These are phyloP conservation scores for Hirtodrosophila trivittata DNA, from an alignment of 2,888 invertebrate genomes.

Conservation along the genomic window DNA sequence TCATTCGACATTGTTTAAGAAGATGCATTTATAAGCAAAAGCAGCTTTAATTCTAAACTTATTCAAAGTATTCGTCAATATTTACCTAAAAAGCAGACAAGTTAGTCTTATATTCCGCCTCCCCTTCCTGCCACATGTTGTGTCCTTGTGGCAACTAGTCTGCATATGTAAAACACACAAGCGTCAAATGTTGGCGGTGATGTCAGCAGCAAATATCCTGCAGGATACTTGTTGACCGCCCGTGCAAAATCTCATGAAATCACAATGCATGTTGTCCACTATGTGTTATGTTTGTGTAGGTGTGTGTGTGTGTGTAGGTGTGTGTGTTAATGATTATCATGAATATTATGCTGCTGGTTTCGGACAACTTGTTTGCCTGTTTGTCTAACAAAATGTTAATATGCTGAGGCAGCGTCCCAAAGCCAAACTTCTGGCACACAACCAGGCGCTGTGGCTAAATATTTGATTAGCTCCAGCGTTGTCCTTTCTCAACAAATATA, in stretches of 20 bases:
- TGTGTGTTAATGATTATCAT: slow-evolving; percentile 70
- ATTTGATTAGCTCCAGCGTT: slow-evolving; percentile 58
- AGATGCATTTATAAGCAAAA: too few species aligned
- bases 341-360: slow-evolving; percentile 64
- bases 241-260: slow-evolving; percentile 44
- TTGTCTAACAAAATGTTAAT: slow-evolving; percentile 56
- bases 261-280: slow-evolving; percentile 30
- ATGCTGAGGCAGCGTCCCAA: slow-evolving; percentile 47
- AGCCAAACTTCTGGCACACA: slow-evolving; percentile 26
- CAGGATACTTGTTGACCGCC: slow-evolving; percentile 39
- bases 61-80: too few species aligned
- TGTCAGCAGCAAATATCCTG: slow-evolving; percentile 46
- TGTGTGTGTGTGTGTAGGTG: slow-evolving; percentile 18
- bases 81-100: too few species aligned
- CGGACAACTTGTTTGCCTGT: slow-evolving; percentile 49
- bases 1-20: too few species aligned
- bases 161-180: slow-evolving; percentile 52
- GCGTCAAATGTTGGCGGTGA: slow-evolving; percentile 60
- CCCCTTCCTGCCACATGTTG: not conserved
- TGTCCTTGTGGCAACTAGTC: slow-evolving; percentile 4
- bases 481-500: not conserved
- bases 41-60: too few species aligned
- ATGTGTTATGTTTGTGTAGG: slow-evolving; percentile 13
- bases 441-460: slow-evolving; percentile 54
- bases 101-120: too few species aligned